Base-by-base conservation (phyloP, 1,140 invertebrate species). In the Magallana gigas region DNA sequence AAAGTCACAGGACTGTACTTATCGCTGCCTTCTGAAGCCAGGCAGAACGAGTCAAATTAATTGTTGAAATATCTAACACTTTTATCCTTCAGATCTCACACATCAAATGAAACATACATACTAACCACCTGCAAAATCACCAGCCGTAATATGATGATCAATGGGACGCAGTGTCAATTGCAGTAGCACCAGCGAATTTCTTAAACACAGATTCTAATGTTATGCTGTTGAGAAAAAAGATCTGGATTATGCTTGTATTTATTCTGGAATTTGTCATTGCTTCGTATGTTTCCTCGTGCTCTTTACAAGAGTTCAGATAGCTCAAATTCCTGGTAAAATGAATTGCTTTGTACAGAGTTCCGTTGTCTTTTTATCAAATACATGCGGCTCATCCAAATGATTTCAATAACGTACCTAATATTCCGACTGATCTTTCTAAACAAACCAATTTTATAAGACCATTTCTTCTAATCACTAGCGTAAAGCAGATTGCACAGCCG, bases 81-180 rank as follows among this genome's bases (percentile, higher is more conserved):
- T 76, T 76, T 76, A 23, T 76, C 68, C 23, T 36, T 36, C 18
- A 29, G 11, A 76, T 29, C 23, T 76, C 6, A 29, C 68, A 36
- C 68, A 76, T 76, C 23, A 76, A 76, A 76, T 76, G 60, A 62
- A 62, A 62, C 12, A 6, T 14, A 62, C 60, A 62, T 62, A 62
- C 60, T 76, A 76, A 76, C 18, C 68, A 76, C 68, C 68, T 76
- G 16, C 68, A 23, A 76, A 76, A 23, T 76, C 68, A 76, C 23
- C 68, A 29, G 36, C 68, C 18, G 18, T 48, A 36, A 76, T 36
- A 29, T 29, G 18, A 71, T 23, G n/a, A 71, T 71, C 64, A 71
- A 29, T 76, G 9, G 5, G 14, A 62, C 60, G n/a, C 9, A 62
- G n/a, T 12, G 60, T 62, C 14, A 62, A 62, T 62, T 62, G n/a